phyloP scores from a whole-genome alignment of 2,113 vertebrate genomes.

The Microtus ochrogaster region DNA sequence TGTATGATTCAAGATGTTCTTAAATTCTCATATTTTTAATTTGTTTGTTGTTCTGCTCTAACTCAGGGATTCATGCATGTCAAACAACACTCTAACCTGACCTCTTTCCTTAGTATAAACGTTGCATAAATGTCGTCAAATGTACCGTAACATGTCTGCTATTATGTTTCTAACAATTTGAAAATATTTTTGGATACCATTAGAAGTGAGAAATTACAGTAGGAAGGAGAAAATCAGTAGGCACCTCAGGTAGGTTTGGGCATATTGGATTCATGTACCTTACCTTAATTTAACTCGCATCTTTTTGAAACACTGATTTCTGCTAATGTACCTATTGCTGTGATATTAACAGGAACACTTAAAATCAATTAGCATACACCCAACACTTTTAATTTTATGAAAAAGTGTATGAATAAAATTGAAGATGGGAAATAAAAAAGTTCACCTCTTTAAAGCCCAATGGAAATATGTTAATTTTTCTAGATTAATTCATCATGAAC shows the following conservation, averaged over 20 bases:
- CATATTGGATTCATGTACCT: background rate
- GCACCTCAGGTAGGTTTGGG: background rate
- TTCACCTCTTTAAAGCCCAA: background rate
- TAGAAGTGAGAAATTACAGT: background rate
- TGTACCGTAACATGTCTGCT: rapidly evolving
- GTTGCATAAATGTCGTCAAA: background rate
- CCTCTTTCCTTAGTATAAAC: background rate
- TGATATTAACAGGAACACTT: background rate
- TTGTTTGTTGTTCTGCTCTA: background rate
- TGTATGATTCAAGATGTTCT: background rate
- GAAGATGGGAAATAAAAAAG: background rate
- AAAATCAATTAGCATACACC: background rate
- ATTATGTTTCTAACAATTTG: too few relatives aligned
- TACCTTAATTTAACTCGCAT: background rate
- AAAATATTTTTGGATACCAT: too few relatives aligned
- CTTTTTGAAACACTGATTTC: background rate
- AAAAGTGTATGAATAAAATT: background rate
- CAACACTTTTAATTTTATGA: background rate
- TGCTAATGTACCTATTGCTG: background rate
- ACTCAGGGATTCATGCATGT: background rate
- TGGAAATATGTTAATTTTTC: background rate
- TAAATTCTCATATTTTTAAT: background rate
- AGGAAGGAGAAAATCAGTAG: background rate
- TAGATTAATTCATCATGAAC: background rate
- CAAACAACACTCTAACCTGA: too few relatives aligned